Evolutionary conservation across 2,888 invertebrate genomes (phyloP).

Genomic region (Acrobasis repandana): DNA sequence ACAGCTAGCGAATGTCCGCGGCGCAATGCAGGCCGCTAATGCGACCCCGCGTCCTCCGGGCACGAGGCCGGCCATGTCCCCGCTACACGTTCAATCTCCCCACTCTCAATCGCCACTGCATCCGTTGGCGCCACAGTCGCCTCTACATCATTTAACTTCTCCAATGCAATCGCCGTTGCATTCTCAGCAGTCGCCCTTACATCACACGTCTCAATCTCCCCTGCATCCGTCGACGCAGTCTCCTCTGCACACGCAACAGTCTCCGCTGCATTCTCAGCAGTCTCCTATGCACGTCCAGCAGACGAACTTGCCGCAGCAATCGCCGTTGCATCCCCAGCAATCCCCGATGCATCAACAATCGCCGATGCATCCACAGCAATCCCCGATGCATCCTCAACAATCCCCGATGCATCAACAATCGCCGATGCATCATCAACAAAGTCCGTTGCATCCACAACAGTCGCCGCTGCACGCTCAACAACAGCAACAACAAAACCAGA

Average conservation of each 20-base stretch:
- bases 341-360: slow-evolving; percentile 45
- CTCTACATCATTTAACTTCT: slow-evolving; percentile 57
- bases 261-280: slow-evolving; percentile 67
- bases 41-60: slow-evolving; percentile 53
- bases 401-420: slow-evolving; percentile 60
- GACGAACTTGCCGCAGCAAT: slow-evolving; percentile 51
- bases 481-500: slow-evolving; percentile 50
- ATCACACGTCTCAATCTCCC: slow-evolving; percentile 66
- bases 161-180: slow-evolving; percentile 72
- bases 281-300: slow-evolving; percentile 66
- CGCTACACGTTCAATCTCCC: slow-evolving; percentile 59
- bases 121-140: slow-evolving; percentile 56
- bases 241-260: slow-evolving; percentile 67
- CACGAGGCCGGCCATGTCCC: slow-evolving; percentile 69
- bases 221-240: slow-evolving; percentile 67
- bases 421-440: slow-evolving; percentile 63
- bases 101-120: slow-evolving; percentile 54
- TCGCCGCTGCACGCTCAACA: slow-evolving; percentile 61
- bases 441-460: slow-evolving; percentile 56
- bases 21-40: slow-evolving; percentile 44
- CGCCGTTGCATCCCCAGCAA: slow-evolving; percentile 58
- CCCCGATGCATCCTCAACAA: slow-evolving; percentile 50
- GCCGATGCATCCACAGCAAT: slow-evolving; percentile 53
- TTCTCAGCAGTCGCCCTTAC: slow-evolving; percentile 67
- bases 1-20: slow-evolving; percentile 47